Base-by-base conservation (phyloP, 2,888 invertebrate genomes). In the Leucoptera coffeella region DNA sequence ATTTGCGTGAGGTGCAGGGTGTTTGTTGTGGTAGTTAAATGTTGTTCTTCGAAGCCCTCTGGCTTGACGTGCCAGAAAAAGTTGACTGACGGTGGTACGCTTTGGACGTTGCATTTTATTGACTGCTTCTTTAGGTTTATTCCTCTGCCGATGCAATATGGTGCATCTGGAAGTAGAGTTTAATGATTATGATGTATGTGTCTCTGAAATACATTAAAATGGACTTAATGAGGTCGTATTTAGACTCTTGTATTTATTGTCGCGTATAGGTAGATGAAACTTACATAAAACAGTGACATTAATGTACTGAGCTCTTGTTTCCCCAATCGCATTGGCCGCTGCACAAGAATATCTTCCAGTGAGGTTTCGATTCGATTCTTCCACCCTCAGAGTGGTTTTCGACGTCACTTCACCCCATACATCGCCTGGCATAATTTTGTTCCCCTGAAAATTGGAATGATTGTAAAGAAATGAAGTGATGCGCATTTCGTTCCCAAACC, bases 31-130 rank as follows among this genome's bases (percentile, higher is more conserved):
- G 65, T 62, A 0, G 65, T 65, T 1, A 67, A 33, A 15, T 62
- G 59, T 32, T 67, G 64, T 5, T 50, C 35, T 12, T 65, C 62
- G 21, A 54, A 52, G 12, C 51, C 61, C 1, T 45, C 32, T 1
- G 57, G 53, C 30, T 58, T 58, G 9, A 65, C 44, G 35, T 64
- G 60, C 69, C 69, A 69, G 46, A 61, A 57, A 38, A 38, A 69
- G 0, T 61, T 62, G 36, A 64, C 65, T 0, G 69, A 60, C 2
- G 37, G 21, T 7, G 69, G 69, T 12, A 59, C 37, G 0, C 60
- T 55, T 13, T 45, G 47, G 4, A 64, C 55, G 34, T 57, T 50
- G 38, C 69, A 69, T 32, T 47, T 47, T 19, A 67, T 40, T 0
- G 52, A 50, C 35, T 67, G 65, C 32, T 57, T 57, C n/a, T 45